Conservation (phyloP, 2,888 invertebrate species). For the Pristionchus entomophagus region DNA sequence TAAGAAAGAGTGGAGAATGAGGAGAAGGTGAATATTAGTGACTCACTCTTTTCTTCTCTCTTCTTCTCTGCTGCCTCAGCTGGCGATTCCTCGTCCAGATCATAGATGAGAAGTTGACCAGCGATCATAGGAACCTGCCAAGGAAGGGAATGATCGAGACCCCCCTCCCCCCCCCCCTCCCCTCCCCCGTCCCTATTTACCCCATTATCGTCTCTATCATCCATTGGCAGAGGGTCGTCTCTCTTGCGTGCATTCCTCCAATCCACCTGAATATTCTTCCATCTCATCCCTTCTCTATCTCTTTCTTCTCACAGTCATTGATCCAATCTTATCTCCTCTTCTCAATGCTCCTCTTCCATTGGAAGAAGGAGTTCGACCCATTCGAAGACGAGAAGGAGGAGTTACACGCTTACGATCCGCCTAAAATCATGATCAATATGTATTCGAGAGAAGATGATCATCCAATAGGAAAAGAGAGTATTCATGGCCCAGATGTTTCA, state of each 20-base stretch:
- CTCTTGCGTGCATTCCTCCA: conserved; percentile 66
- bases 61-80: conserved; percentile 29
- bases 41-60: conserved; percentile 41
- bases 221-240: conserved; percentile 60
- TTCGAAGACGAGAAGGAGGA: conserved; percentile 7
- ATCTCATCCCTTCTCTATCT: not conserved
- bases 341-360: conserved; percentile 40
- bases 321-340: conserved; percentile 63
- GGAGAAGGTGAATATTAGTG: no score
- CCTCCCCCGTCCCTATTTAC: not conserved
- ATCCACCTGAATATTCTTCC: conserved; percentile 60
- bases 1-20: no score
- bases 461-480: not conserved
- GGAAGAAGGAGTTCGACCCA: not conserved
- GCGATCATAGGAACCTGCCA: conserved; percentile 69
- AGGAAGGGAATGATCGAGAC: not conserved
- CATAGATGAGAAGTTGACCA: conserved; percentile 74
- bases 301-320: conserved; percentile 49
- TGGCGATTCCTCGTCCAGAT: conserved; percentile 75
- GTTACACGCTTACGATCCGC: not conserved
- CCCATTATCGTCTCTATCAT: conserved; percentile 27
- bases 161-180: not conserved
- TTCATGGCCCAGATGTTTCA: no score
- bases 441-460: not conserved
- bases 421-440: not conserved